Evolutionary conservation across 2,113 vertebrate species (phyloP).

Genomic region (Corythoichthys intestinalis): DNA sequence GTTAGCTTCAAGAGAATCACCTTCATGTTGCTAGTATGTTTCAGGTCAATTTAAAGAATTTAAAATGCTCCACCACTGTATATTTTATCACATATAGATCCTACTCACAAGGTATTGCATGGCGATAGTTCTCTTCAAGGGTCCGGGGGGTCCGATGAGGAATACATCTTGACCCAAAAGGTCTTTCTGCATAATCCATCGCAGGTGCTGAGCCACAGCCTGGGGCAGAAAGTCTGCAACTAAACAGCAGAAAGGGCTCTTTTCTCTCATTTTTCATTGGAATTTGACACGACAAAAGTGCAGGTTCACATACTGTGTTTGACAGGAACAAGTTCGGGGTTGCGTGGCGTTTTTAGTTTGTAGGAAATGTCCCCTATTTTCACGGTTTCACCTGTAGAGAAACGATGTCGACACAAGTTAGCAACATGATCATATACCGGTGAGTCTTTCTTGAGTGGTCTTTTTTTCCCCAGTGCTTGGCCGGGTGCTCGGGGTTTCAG

Average conservation of each 20-base stretch:
- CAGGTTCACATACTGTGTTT: constrained; percentile 83
- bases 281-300: neutral
- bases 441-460: too few species aligned
- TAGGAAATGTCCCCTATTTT: constrained; percentile 91
- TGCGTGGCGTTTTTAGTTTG: constrained; percentile 83
- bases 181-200: constrained; percentile 99
- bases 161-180: constrained; percentile 94
- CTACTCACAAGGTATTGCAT: constrained; percentile 92
- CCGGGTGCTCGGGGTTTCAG: too few species aligned
- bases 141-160: constrained; percentile 94
- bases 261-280: neutral
- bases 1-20: too few species aligned
- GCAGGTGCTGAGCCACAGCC: constrained; percentile 83
- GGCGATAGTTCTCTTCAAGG: constrained; percentile 89
- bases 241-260: constrained; percentile 40
- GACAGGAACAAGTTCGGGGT: constrained; percentile 89
- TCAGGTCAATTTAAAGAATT: too few species aligned
- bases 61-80: too few species aligned
- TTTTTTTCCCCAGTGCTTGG: too few species aligned
- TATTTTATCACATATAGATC: neutral
- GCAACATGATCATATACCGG: neutral
- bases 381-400: constrained; percentile 83
- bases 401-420: neutral
- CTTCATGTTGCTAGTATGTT: too few species aligned
- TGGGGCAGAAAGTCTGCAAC: constrained; percentile 83